phyloP scores from a whole-genome alignment of 2,113 vertebrate genomes.

The mouse (Mus musculus) region DNA sequence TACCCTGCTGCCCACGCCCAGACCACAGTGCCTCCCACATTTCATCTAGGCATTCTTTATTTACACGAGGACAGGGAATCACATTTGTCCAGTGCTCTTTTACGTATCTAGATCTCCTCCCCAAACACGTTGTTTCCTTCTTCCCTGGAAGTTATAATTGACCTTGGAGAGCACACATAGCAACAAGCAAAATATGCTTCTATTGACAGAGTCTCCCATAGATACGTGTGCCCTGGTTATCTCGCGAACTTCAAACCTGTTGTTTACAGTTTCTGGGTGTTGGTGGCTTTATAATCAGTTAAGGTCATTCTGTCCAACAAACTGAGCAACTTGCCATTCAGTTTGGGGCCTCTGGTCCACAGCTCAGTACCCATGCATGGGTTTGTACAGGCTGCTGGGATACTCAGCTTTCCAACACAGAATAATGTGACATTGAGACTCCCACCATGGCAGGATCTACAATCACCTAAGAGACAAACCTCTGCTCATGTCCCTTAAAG shows the following conservation, averaged over 20 bases:
- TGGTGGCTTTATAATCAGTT: slow-evolving; percentile 62
- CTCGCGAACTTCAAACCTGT: slow-evolving; percentile 48
- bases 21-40: neutral
- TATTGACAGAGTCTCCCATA: neutral
- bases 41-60: neutral
- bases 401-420: slow-evolving; percentile 30
- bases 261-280: slow-evolving; percentile 68
- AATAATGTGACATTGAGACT: neutral
- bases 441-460: neutral
- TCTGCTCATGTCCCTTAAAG: neutral
- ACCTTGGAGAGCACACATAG: slow-evolving; percentile 7
- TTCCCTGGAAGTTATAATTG: slow-evolving; percentile 6
- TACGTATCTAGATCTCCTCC: neutral
- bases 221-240: neutral
- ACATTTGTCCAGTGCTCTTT: neutral
- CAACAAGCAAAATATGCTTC: slow-evolving; percentile 16
- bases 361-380: slow-evolving; percentile 24
- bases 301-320: slow-evolving; percentile 60
- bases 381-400: slow-evolving; percentile 31
- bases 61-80: neutral
- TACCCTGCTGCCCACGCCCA: neutral
- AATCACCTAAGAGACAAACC: neutral
- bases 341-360: slow-evolving; percentile 52
- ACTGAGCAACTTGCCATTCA: neutral
- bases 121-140: neutral